Conservation (phyloP, 2,797 vertebrate species). For the Echeneis naucrates region DNA sequence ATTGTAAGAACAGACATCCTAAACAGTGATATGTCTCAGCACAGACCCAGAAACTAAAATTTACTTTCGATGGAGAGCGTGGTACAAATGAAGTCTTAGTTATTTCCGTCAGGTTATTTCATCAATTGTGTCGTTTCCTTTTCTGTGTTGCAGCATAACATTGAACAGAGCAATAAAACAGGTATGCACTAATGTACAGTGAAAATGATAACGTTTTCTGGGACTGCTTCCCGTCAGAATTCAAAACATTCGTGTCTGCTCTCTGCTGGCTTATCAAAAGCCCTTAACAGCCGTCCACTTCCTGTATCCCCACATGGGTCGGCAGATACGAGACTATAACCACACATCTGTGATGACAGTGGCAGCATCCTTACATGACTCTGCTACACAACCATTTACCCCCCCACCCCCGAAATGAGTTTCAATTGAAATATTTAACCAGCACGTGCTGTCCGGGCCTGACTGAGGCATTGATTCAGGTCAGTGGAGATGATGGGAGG, state of each 20-base stretch:
- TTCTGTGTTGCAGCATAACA: background rate
- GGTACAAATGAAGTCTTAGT: background rate
- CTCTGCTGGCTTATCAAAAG: background rate
- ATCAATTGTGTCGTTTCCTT: background rate
- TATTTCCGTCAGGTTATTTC: background rate
- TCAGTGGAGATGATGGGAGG: constrained; percentile 77
- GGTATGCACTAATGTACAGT: too few species aligned
- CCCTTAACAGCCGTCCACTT: background rate
- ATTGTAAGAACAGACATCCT: background rate
- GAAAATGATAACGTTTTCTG: background rate
- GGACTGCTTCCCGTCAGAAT: background rate
- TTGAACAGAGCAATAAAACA: too few species aligned
- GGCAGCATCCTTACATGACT: constrained; percentile 45
- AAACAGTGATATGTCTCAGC: too few species aligned
- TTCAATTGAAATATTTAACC: constrained; percentile 70
- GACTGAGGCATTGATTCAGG: constrained; percentile 73
- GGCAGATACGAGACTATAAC: constrained; percentile 8
- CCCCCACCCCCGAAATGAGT: constrained; percentile 32
- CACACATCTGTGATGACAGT: background rate
- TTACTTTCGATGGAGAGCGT: too few species aligned
- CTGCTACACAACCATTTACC: constrained; percentile 43
- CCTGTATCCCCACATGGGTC: background rate
- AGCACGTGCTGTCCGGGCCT: constrained; percentile 50
- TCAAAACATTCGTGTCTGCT: background rate
- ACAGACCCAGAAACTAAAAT: too few species aligned